Evolutionary conservation across 2,797 vertebrate genomes (phyloP).

Genomic region (Carapus acus): DNA sequence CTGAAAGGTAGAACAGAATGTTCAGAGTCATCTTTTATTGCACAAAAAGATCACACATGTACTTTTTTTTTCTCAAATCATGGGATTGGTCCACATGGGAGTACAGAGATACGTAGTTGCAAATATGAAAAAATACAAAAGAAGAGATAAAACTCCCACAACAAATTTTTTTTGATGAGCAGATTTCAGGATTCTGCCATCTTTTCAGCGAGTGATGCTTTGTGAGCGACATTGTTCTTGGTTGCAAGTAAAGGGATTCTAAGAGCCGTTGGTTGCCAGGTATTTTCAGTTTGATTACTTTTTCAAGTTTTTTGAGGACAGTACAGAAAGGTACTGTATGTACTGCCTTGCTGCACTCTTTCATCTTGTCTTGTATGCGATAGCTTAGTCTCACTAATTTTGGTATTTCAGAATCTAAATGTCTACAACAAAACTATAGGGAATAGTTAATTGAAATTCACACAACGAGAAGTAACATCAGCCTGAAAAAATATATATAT

Average conservation of each 20-base stretch:
- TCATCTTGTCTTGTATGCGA: too few species aligned
- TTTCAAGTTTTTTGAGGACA: too few species aligned
- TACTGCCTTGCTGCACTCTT: too few species aligned
- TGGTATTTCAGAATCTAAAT: too few species aligned
- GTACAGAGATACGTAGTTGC: constrained; percentile 66
- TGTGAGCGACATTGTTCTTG: constrained; percentile 43
- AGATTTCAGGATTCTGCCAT: constrained; percentile 32
- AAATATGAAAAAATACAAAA: constrained; percentile 41
- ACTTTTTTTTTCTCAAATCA: constrained; percentile 69
- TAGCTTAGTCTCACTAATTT: too few species aligned
- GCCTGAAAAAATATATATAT: too few species aligned
- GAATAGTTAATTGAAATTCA: too few species aligned
- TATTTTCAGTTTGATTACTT: too few species aligned
- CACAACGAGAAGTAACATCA: too few species aligned
- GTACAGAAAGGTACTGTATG: too few species aligned
- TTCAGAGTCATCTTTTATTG: constrained; percentile 80
- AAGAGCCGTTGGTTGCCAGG: constrained; percentile 19
- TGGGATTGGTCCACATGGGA: constrained; percentile 74
- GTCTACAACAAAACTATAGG: too few species aligned
- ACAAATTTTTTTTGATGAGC: constrained; percentile 29
- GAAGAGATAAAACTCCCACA: constrained; percentile 46
- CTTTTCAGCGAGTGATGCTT: constrained; percentile 8
- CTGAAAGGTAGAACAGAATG: constrained; percentile 36
- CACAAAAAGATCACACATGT: constrained; percentile 78
- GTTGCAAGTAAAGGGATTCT: constrained; percentile 18